Evolutionary conservation across 2,113 vertebrate species (phyloP).

Genomic region (Eurypyga helias): DNA sequence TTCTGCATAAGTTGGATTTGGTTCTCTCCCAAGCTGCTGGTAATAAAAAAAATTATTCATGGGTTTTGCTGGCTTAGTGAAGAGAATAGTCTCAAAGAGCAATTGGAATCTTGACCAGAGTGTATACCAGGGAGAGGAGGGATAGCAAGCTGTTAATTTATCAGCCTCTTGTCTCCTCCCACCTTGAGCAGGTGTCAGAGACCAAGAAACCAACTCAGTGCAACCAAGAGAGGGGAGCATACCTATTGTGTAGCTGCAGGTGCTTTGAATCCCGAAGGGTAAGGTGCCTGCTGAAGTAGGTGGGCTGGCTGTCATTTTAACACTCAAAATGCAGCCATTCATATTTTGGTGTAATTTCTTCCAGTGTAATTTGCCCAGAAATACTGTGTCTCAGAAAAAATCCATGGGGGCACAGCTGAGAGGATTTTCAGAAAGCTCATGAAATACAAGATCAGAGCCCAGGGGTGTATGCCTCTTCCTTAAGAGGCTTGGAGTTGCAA

Average conservation of each 20-base stretch:
- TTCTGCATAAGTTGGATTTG: not conserved
- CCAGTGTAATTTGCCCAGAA: not conserved
- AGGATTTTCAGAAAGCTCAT: not conserved
- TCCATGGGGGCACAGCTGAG: not conserved
- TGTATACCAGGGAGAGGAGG: not conserved
- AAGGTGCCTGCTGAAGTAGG: not conserved
- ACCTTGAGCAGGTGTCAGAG: not conserved
- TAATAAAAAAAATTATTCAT: not conserved
- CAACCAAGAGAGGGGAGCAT: not conserved
- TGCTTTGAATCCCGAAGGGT: not conserved
- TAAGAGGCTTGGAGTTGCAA: not conserved
- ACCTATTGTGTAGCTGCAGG: not conserved
- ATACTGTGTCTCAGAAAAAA: not conserved
- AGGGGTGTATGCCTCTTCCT: fast-evolving
- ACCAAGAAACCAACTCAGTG: not conserved
- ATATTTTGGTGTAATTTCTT: not conserved
- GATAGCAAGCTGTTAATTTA: not conserved
- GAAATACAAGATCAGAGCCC: not conserved
- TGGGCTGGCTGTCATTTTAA: not conserved
- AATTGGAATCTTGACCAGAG: not conserved
- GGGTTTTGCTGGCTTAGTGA: not conserved
- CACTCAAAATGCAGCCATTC: not conserved
- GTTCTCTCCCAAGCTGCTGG: not conserved
- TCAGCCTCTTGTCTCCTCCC: not conserved
- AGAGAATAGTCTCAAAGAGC: not conserved